A percentile compares a stretch with the other conserved stretches of the same genome.
Conservation (phyloP, 1,140 invertebrate species). For the Drosophila cardini region DNA sequence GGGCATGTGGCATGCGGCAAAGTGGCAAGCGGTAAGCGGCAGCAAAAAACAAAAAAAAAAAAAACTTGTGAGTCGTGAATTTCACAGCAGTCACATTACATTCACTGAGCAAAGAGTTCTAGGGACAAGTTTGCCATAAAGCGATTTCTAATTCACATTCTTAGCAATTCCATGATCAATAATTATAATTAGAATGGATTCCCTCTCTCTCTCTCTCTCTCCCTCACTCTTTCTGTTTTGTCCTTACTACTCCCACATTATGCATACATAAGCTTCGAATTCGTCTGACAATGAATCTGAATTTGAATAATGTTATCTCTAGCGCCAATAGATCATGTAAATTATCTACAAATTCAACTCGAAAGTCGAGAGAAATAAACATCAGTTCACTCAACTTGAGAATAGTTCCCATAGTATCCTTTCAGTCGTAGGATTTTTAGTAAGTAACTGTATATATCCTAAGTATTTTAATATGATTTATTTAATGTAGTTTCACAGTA, state of each 20-base stretch:
- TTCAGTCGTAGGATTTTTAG: background rate
- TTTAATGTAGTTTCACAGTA: too few species aligned
- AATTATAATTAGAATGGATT: slow-evolving; percentile 42
- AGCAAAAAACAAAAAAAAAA: slow-evolving; percentile 42
- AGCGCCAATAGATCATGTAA: slow-evolving; percentile 45
- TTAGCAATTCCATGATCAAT: slow-evolving; percentile 43
- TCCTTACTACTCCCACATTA: slow-evolving; percentile 3
- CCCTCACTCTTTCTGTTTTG: background rate
- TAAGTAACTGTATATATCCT: too few species aligned
- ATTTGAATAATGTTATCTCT: slow-evolving; percentile 27
- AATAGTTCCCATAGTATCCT: background rate
- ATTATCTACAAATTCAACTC: slow-evolving; percentile 16
- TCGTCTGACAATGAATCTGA: slow-evolving; percentile 8
- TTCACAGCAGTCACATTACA: slow-evolving; percentile 80
- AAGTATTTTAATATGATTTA: too few species aligned
- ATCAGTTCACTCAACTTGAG: background rate
- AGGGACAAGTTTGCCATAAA: slow-evolving; percentile 39
- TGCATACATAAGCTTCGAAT: slow-evolving; percentile 6
- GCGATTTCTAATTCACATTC: slow-evolving; percentile 42
- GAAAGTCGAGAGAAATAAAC: background rate
- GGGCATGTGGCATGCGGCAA: slow-evolving; percentile 4
- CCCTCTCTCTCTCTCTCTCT: background rate
- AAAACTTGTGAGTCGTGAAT: slow-evolving; percentile 75
- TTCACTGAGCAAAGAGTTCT: slow-evolving; percentile 22
- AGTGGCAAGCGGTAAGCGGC: slow-evolving; percentile 1